Base-by-base conservation (phyloP, 1,140 invertebrate genomes). In the Drosophila hydei region DNA sequence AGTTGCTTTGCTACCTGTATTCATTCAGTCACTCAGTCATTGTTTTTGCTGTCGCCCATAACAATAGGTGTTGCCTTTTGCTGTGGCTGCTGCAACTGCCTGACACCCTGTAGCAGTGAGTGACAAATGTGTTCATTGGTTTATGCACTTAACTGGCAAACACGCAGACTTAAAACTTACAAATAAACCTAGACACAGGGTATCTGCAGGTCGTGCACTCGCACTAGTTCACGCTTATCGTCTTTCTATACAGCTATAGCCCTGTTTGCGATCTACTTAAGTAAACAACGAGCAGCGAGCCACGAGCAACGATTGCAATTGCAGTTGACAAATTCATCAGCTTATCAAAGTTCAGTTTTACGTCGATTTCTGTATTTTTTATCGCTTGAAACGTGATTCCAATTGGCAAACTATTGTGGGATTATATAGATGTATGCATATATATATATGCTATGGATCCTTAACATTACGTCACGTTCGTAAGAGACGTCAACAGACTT, bases 1-100 rank as follows among this genome's bases (percentile, higher is more conserved):
- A 33, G 18, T 43, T 61, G 61, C 65, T 84, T 76, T 80, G 77
- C 80, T 80, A 70, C 67, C 60, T 87, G 81, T 70, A 80, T 79
- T 76, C 72, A 83, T 65, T 87, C 77, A 74, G 77, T 64, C 77
- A 84, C 77, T 77, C 30, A 33, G 8, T 11, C 30, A 33, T 73
- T 79, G 62, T 47, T 47, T 36, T 16, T 45, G 12, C 30, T 33
- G n/a, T 43, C 18, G 43, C 9, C 43, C 18, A 21, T 45, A 19
- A 45, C 40, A 14, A 50, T 23, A 43, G 30, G 42, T 51, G 5
- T 42, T 42, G 23, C 27, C 55, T 51, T 79, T 61, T 61, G 33
- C 30, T 79, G 14, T 42, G n/a, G 38, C n/a, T 16, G 16, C 38
- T 48, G 45, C 21, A 48, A 14, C 7, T 14, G 21, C 2, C 45